Base-by-base conservation (phyloP, 2,888 invertebrate species). In the Eilema depressum region DNA sequence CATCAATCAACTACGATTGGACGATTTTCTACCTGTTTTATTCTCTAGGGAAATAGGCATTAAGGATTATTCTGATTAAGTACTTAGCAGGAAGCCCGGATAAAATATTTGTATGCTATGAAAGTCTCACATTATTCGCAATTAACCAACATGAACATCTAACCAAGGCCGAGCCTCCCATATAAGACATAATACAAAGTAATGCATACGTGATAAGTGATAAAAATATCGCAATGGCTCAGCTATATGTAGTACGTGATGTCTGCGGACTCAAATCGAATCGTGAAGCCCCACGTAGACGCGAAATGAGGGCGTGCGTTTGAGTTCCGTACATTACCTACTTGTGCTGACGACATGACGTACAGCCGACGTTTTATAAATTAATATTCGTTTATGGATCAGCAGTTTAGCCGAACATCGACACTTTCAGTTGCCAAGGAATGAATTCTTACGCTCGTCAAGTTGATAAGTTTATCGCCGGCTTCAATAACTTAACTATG, bases 211-310 rank as follows among this genome's bases (percentile, higher is more conserved):
- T 64, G 63, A 53, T 53, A 53, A 53, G 53, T 63, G 60, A 66
- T 63, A 62, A 41, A 37, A 68, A 30, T 57, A 60, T 47, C 59
- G 28, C 28, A 59, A 60, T n/a, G n/a, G 59, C 47, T 70, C 62
- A 73, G 23, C 53, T 57, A 11, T 26, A 60, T 60, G 26, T 60
- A 73, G 56, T 82, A 82, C 78, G 74, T 75, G 56, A 65, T 73
- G 73, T 71, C 33, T 68, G 73, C 66, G 53, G 74, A 53, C 37
- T 70, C 66, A 73, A 70, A 82, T 82, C 80, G 85, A 81, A 84
- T 80, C 73, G 75, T 70, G 89, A 92, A 91, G 88, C 89, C 90
- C 88, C 89, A 87, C 88, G 87, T 85, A 85, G 83, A 78, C 82
- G 76, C 79, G 83, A 85, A 91, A 91, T 83, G 90, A 85, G 92